A percentile compares a stretch with the other conserved stretches of the same genome.
Evolutionary conservation across 1,140 invertebrate genomes (phyloP).

Genomic region (Cotesia typhae): DNA sequence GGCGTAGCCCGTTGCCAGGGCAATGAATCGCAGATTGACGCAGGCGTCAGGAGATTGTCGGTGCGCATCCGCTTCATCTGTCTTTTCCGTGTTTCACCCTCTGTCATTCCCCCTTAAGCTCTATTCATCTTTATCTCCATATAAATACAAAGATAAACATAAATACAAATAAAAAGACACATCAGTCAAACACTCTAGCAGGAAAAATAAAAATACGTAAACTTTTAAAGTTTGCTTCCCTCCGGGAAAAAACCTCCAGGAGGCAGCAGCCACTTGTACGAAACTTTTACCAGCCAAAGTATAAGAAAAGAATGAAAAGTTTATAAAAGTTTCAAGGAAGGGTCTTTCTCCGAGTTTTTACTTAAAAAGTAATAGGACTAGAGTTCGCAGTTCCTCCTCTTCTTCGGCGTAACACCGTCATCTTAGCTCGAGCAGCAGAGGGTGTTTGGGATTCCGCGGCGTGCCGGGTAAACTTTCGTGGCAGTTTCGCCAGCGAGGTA

Average conservation of each 20-base stretch:
- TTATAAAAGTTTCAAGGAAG: slow-evolving; percentile 32
- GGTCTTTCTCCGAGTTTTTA: slow-evolving; percentile 28
- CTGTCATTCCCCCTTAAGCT: neutral
- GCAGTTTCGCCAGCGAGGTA: slow-evolving; percentile 36
- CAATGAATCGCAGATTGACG: slow-evolving; percentile 62
- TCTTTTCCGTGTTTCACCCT: slow-evolving; percentile 16
- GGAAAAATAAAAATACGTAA: neutral
- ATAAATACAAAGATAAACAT: neutral
- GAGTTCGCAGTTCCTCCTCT: too few species aligned
- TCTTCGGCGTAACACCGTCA: slow-evolving; percentile 6
- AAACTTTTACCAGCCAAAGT: slow-evolving; percentile 1
- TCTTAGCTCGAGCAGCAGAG: slow-evolving; percentile 20
- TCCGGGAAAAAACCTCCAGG: neutral
- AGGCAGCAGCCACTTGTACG: neutral
- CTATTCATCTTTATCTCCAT: neutral
- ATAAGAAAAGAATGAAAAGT: slow-evolving; percentile 25
- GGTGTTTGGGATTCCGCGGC: slow-evolving; percentile 49
- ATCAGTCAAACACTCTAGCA: neutral
- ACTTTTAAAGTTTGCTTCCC: neutral
- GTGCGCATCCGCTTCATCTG: slow-evolving; percentile 42
- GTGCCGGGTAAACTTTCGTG: slow-evolving; percentile 52
- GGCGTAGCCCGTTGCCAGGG: slow-evolving; percentile 57
- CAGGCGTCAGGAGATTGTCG: slow-evolving; percentile 51
- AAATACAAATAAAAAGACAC: neutral
- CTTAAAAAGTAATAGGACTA: too few species aligned